These are phyloP conservation scores for Odocoileus hemionus DNA, from an alignment of 2,113 vertebrate species.

Conservation along the genomic window DNA sequence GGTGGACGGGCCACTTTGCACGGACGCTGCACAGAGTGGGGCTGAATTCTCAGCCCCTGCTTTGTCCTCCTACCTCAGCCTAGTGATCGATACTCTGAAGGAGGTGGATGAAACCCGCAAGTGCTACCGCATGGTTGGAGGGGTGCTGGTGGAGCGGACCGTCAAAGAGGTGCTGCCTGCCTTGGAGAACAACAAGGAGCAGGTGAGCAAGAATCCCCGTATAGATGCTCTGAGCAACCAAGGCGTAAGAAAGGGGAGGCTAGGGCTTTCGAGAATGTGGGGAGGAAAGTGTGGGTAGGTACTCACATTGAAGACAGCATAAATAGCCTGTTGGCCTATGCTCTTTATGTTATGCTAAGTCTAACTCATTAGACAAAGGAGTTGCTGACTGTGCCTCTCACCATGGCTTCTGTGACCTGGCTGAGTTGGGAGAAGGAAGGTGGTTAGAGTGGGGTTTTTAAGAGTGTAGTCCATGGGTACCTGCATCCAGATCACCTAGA, in stretches of 20 bases:
- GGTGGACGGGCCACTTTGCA: background rate
- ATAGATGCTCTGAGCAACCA: background rate
- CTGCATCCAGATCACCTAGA: background rate
- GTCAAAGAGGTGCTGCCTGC: slow-evolving; percentile 95
- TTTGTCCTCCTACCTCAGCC: slow-evolving; percentile 73
- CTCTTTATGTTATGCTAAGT: background rate
- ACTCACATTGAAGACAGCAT: background rate
- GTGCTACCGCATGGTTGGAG: slow-evolving; percentile 93
- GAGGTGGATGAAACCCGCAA: slow-evolving; percentile 90
- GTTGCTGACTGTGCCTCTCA: background rate
- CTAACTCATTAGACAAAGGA: background rate
- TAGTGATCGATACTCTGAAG: slow-evolving; percentile 92
- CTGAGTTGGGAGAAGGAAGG: background rate
- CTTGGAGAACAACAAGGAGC: slow-evolving; percentile 90
- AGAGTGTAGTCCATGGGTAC: background rate
- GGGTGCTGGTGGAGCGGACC: slow-evolving; percentile 91
- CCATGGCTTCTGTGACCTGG: background rate
- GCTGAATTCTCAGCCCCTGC: background rate
- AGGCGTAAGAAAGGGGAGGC: background rate
- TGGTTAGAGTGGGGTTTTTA: background rate
- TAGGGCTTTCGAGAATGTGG: background rate
- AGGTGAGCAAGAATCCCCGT: slow-evolving; percentile 77
- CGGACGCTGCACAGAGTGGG: background rate
- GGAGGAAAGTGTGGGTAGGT: background rate
- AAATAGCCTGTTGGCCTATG: background rate